A percentile compares a stretch with the other conserved stretches of the same genome.
phyloP scores from a whole-genome alignment of 2,888 invertebrate genomes.

The Hedychridium roseum region DNA sequence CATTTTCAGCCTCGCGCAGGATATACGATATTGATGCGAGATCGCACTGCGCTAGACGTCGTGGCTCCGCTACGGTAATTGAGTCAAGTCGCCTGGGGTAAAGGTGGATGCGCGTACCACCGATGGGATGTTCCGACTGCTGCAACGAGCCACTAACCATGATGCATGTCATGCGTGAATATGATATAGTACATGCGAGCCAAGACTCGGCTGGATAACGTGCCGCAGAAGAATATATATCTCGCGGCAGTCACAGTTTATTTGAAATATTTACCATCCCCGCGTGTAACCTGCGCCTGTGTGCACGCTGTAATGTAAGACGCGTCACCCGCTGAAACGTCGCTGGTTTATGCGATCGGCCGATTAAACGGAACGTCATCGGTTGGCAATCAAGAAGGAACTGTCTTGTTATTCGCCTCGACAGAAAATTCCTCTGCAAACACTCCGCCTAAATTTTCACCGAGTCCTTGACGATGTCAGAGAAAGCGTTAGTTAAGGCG shows the following conservation, averaged over 20 bases:
- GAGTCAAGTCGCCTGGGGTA: conserved; percentile 14
- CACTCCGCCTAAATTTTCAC: too few species aligned
- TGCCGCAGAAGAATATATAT: conserved; percentile 33
- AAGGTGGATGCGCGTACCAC: conserved; percentile 15
- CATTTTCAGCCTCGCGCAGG: too few species aligned
- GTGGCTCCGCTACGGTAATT: conserved; percentile 16
- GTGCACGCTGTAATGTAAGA: conserved; percentile 34
- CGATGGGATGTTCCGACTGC: conserved; percentile 32
- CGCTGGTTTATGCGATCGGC: conserved; percentile 25
- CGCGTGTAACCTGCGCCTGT: conserved; percentile 34
- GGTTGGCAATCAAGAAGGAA: conserved; percentile 5
- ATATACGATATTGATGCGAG: too few species aligned
- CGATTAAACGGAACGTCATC: conserved; percentile 28
- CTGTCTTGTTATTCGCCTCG: conserved; percentile 11
- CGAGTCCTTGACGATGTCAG: too few species aligned
- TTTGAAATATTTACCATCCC: conserved; percentile 46
- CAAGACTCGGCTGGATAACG: conserved; percentile 28
- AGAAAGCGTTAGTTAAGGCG: too few species aligned
- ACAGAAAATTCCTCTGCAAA: too few species aligned
- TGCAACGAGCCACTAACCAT: conserved; percentile 38
- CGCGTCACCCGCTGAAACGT: conserved; percentile 27
- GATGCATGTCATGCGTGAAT: conserved; percentile 45
- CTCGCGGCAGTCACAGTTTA: conserved; percentile 29
- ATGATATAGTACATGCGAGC: conserved; percentile 33
- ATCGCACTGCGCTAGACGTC: conserved; percentile 4